Evolutionary conservation across 2,888 invertebrate species (phyloP).

Genomic region (Cosmia trapezina): DNA sequence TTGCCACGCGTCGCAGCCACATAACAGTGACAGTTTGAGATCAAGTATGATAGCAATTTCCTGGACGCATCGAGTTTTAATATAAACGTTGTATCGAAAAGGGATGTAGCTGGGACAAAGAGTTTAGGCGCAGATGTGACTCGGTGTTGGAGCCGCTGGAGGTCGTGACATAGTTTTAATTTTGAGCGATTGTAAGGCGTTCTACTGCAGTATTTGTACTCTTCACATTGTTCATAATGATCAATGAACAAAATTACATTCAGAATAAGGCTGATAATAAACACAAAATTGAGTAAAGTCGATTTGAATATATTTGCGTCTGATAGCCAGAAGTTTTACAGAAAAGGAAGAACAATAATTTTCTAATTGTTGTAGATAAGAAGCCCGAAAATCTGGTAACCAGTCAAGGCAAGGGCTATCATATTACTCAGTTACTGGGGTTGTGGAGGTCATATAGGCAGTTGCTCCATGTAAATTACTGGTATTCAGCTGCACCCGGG

Average conservation of each 20-base stretch:
- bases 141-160: background rate
- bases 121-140: conserved; percentile 47
- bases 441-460: too few relatives aligned
- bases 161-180: conserved; percentile 6
- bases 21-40: conserved; percentile 78
- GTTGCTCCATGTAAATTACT: too few relatives aligned
- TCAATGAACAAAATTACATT: background rate
- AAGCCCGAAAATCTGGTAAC: too few relatives aligned
- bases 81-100: conserved; percentile 80
- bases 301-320: background rate
- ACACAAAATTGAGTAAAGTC: background rate
- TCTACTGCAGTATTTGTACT: background rate
- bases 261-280: too few relatives aligned
- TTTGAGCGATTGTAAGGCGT: too few relatives aligned
- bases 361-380: too few relatives aligned
- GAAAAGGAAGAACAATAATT: background rate
- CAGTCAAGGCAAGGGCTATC: too few relatives aligned
- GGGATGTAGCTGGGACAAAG: conserved; percentile 67
- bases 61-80: conserved; percentile 81
- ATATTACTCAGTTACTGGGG: too few relatives aligned
- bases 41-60: conserved; percentile 84
- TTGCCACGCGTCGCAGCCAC: conserved; percentile 21
- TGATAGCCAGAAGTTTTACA: background rate
- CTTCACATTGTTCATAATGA: background rate
- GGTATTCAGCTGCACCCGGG: too few relatives aligned